phyloP scores from a whole-genome alignment of 2,888 invertebrate genomes.

The Clostera curtula region DNA sequence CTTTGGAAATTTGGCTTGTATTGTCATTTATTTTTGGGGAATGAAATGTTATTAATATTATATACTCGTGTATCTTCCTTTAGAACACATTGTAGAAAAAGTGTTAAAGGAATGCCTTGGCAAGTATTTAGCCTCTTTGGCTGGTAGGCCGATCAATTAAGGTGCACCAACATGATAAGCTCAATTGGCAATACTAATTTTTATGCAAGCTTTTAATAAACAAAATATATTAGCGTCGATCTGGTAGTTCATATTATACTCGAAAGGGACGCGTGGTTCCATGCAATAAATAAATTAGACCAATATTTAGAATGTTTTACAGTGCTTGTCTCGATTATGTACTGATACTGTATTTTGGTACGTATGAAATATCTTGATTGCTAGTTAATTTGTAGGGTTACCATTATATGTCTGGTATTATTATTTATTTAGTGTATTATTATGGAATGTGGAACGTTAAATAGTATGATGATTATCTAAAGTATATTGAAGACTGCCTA shows the following conservation, averaged over 20 bases:
- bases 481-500: constrained; percentile 72
- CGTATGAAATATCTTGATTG: constrained; percentile 47
- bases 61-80: no score
- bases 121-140: no score
- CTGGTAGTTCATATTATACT: constrained; percentile 42
- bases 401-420: constrained; percentile 64
- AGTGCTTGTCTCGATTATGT: constrained; percentile 63
- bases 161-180: no score
- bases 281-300: constrained; percentile 70
- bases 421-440: constrained; percentile 61
- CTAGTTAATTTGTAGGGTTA: constrained; percentile 60
- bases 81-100: no score
- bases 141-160: no score
- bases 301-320: constrained; percentile 72
- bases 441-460: constrained; percentile 50
- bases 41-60: no score
- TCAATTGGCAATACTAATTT: constrained; percentile 25
- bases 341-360: constrained; percentile 61
- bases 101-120: no score
- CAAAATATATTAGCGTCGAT: constrained; percentile 43
- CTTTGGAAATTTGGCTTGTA: no score
- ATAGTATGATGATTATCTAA: constrained; percentile 55
- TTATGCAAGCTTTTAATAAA: constrained; percentile 32
- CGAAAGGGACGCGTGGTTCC: constrained; percentile 39
- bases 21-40: no score